A percentile compares a stretch with the other conserved stretches of the same genome.
phyloP scores from a whole-genome alignment of 2,888 invertebrate genomes.

The Athripsodes cinereus region DNA sequence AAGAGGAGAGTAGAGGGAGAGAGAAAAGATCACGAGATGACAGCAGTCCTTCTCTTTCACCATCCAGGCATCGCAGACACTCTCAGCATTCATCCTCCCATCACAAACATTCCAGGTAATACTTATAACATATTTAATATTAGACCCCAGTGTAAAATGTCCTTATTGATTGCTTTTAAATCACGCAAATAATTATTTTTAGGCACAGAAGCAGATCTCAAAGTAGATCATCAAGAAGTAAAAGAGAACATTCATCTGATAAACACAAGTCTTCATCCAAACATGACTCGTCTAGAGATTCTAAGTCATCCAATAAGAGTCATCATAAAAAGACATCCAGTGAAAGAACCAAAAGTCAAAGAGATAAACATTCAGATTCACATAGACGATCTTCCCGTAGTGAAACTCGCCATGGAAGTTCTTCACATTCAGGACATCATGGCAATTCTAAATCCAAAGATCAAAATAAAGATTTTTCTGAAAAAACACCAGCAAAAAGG shows the following conservation, averaged over 20 bases:
- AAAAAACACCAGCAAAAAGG: constrained; percentile 8
- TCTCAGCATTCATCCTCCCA: constrained; percentile 11
- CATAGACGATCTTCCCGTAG: constrained; percentile 16
- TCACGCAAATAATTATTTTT: no score
- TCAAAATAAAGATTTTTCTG: constrained; percentile 12
- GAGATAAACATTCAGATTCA: constrained; percentile 22
- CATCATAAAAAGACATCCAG: constrained; percentile 27
- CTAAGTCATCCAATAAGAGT: constrained; percentile 30
- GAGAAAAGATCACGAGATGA: constrained; percentile 19
- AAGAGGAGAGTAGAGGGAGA: constrained; percentile 1
- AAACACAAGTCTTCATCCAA: constrained; percentile 17
- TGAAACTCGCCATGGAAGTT: background rate
- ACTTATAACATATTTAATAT: background rate
- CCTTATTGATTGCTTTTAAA: no score
- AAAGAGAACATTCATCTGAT: constrained; percentile 19
- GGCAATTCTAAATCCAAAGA: constrained; percentile 16
- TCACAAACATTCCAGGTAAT: constrained; percentile 26
- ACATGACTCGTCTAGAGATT: constrained; percentile 20
- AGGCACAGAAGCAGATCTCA: constrained; percentile 25
- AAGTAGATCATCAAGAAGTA: constrained; percentile 22
- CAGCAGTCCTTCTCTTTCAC: constrained; percentile 18
- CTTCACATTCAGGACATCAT: constrained; percentile 8
- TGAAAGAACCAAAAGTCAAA: constrained; percentile 20
- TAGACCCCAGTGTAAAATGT: background rate
- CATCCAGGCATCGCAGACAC: constrained; percentile 5